These are phyloP conservation scores for Lagocephalus sceleratus DNA, from an alignment of 2,797 vertebrate species.

Conservation along the genomic window DNA sequence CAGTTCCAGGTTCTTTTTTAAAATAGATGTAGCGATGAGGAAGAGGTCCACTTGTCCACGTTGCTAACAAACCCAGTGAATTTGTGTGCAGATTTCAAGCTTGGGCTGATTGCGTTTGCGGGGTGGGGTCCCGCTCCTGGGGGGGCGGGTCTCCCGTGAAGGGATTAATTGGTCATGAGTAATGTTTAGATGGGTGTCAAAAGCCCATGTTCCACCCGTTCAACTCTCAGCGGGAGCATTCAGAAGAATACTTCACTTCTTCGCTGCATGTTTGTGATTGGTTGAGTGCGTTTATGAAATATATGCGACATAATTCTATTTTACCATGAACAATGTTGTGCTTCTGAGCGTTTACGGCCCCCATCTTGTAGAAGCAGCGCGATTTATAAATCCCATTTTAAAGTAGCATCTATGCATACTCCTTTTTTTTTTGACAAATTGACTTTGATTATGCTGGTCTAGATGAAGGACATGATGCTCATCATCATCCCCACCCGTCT, in stretches of 20 bases:
- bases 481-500: conserved; percentile 47
- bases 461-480: conserved; percentile 37
- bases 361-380: too few species aligned
- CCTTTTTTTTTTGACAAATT: too few species aligned
- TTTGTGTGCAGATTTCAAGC: background rate
- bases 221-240: background rate
- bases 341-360: too few species aligned
- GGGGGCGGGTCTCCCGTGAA: background rate
- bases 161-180: background rate
- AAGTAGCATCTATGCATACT: too few species aligned
- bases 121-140: background rate
- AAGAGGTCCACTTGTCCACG: too few species aligned
- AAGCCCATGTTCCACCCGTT: background rate
- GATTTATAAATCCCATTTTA: too few species aligned
- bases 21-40: too few species aligned
- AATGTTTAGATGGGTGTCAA: background rate
- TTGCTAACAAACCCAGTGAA: too few species aligned
- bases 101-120: background rate
- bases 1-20: too few species aligned
- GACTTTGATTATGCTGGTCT: conserved; percentile 17
- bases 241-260: background rate
- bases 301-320: too few species aligned
- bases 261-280: background rate
- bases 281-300: background rate
- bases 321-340: too few species aligned